A percentile compares a stretch with the other conserved stretches of the same genome.
phyloP scores from a whole-genome alignment of 1,140 invertebrate species.

The Probaryconus sp. region DNA sequence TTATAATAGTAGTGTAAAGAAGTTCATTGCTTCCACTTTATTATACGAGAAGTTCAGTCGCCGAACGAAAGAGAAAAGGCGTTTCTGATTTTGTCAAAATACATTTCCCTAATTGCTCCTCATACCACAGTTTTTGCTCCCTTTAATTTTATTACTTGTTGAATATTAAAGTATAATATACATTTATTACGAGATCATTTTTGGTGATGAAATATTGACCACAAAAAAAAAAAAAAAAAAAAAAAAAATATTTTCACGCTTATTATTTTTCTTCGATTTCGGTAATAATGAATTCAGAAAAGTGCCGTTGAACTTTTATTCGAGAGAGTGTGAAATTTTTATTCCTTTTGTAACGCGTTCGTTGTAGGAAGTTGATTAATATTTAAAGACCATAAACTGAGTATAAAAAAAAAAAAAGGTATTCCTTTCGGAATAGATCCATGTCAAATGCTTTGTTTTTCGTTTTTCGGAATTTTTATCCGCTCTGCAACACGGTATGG shows the following conservation, averaged over 20 bases:
- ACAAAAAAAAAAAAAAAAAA: no score
- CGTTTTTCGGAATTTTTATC: slow-evolving; percentile 31
- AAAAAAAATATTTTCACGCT: no score
- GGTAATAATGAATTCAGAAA: no score
- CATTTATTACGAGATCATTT: no score
- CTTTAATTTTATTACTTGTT: no score
- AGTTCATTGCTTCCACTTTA: slow-evolving; percentile 50
- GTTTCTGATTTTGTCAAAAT: slow-evolving; percentile 40
- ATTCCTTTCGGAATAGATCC: slow-evolving; percentile 20
- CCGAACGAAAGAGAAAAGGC: neutral
- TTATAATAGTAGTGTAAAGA: slow-evolving; percentile 57
- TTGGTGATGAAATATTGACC: no score
- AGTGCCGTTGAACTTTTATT: no score
- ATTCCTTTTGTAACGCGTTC: slow-evolving; percentile 17
- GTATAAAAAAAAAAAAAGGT: slow-evolving; percentile 1
- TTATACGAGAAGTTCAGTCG: slow-evolving; percentile 16
- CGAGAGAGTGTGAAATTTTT: slow-evolving; percentile 10
- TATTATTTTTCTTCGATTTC: no score
- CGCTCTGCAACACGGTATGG: slow-evolving; percentile 37
- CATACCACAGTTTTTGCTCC: no score
- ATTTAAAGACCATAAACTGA: slow-evolving; percentile 30
- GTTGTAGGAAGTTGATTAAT: slow-evolving; percentile 14
- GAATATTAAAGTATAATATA: no score
- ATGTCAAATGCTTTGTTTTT: slow-evolving; percentile 12
- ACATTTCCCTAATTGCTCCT: slow-evolving; percentile 19